These are phyloP conservation scores for Pelecanus crispus DNA, from an alignment of 2,113 vertebrate genomes.

Conservation along the genomic window DNA sequence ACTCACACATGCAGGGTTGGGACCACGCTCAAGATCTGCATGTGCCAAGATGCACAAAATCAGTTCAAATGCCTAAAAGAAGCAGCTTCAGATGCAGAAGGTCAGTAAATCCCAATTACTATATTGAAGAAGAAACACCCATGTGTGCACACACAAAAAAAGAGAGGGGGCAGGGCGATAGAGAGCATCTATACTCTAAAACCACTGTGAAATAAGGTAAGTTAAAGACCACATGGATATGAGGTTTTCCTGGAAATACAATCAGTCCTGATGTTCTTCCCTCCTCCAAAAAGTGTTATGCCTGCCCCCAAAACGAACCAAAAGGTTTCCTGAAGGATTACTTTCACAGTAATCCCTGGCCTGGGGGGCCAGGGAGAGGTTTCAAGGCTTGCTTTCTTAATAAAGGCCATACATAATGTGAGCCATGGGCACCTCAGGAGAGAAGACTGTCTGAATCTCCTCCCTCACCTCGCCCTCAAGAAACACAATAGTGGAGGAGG, in stretches of 20 bases:
- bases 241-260: neutral
- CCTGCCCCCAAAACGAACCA: neutral
- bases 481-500: neutral
- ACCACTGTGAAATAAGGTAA: neutral
- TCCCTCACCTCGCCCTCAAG: neutral
- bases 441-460: neutral
- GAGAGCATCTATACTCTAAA: neutral
- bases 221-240: neutral
- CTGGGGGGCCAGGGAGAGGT: neutral
- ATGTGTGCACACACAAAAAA: accelerated
- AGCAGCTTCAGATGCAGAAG: neutral
- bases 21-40: neutral
- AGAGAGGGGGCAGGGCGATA: accelerated
- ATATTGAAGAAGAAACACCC: neutral
- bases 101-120: neutral
- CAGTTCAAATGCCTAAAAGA: neutral
- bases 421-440: neutral
- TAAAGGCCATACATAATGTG: neutral
- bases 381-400: neutral
- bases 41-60: neutral
- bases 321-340: neutral
- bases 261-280: neutral
- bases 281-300: neutral
- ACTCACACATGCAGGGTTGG: neutral
- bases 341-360: too few species aligned